Base-by-base conservation (phyloP, 2,797 vertebrate genomes). In the Smutsia temminckii region DNA sequence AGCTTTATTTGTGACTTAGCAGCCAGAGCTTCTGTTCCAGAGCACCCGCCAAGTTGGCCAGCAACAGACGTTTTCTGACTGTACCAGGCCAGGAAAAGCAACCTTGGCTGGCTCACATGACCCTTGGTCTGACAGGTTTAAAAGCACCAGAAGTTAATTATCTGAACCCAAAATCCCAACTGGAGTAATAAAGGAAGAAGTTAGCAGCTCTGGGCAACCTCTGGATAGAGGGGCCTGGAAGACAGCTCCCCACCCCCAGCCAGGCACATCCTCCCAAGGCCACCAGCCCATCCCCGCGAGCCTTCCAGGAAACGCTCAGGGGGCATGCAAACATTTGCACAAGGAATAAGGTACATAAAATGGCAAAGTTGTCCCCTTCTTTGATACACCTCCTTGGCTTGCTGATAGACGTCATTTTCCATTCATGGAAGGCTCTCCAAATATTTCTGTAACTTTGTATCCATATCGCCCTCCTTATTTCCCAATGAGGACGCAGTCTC, bases 41-140 rank as follows among this genome's bases (percentile, higher is more conserved):
- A 84, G 53, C 46, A 89, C 72, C 72, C 89, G 92, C 96, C 96
- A 89, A 72, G 49, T 57, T 77, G 86, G 77, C 89, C 80, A 40
- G 66, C 21, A 10, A 46, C 64, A 77, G 40, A 91, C 69, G 69
- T 42, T 72, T 89, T 88, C 29, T 37, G 59, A 32, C 37, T n/a
- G 17, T 0, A 6, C 46, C 11, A 40, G 85, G 69, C 89, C 93
- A 74, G 93, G 21, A 89, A 92, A 91, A 89, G 75, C 75, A 20
- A 37, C 21, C 16, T 75, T 71, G 7, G 1, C 25, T 29, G 85
- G 29, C 32, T 94, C 89, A 46, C 3, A 17, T 11, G 84, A 53
- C 75, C 66, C 66, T 61, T 21, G 20, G 40, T 91, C 94, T 87
- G 46, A 84, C 55, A 27, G 75, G 61, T 46, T 84, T 74, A 32